Evolutionary conservation across 2,113 vertebrate genomes (phyloP), one percentile per base, ranked within the genome.

Genomic region (Ailuropoda melanoleuca): DNA sequence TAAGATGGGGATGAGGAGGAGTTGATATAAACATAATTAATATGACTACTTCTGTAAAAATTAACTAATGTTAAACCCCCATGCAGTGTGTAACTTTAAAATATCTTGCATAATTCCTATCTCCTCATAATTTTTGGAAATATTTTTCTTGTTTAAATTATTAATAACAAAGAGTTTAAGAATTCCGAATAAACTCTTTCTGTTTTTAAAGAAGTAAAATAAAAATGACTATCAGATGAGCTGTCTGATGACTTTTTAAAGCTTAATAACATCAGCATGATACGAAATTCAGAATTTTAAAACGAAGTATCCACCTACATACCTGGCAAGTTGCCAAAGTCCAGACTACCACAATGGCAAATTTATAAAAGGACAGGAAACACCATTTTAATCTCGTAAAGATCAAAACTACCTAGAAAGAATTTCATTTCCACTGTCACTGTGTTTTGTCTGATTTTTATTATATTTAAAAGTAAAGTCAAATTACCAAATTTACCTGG

Each of bases 251-350:
- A 80, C n/a, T 92, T 97, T 97, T 48, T 96, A 96, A 97, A 95
- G 18, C 62, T 88, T 96, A 91, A 86, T 96, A 92, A 77, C 29
- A 98, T 82, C 53, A 93, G 8, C 80, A 81, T 92, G 96, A 97
- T 64, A 75, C 10, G 72, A 23, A 93, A 88, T 74, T 97, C 34
- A 46, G 37, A 48, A 26, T 95, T 96, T 90, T 56, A 93, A 97
- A 98, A 86, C 34, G 77, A 96, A 97, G 46, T 72, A 53, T 86
- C 94, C 66, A 90, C 70, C 64, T 97, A 95, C 82, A 85, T 84
- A 90, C 11, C 64, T 91, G 93, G 77, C 4, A 93, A 88, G 43
- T 68, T 23, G 75, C 95, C 85, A 94, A 92, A 55, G 43, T 88
- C 12, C 50, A 74, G 7, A 83, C 55, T 93, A 96, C 29, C 53